A percentile compares a stretch with the other conserved stretches of the same genome.
These are phyloP conservation scores for Drosophila funebris DNA, from an alignment of 1,140 invertebrate genomes.

Conservation along the genomic window DNA sequence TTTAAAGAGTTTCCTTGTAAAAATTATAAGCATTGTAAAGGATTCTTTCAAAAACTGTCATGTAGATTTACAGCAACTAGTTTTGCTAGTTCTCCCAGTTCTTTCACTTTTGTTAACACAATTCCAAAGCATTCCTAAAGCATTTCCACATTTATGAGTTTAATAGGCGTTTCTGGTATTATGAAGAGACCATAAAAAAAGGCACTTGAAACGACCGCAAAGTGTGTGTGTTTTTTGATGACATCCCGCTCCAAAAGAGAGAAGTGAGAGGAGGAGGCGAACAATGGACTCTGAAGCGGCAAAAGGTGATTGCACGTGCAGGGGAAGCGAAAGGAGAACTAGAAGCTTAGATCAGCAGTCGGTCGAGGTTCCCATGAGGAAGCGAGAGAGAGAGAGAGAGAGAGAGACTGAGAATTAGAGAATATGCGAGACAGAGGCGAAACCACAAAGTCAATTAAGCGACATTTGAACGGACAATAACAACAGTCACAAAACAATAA, in stretches of 20 bases:
- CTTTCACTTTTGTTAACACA: background rate
- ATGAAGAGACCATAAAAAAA: constrained; percentile 38
- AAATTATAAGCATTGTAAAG: background rate
- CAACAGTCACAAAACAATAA: constrained; percentile 78
- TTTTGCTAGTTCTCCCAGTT: background rate
- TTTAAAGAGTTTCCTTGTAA: background rate
- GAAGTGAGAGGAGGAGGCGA: constrained; percentile 4
- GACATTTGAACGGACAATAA: constrained; percentile 73
- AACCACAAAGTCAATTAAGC: constrained; percentile 71
- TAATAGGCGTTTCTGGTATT: background rate
- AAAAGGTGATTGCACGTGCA: constrained; percentile 1
- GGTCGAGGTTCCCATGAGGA: constrained; percentile 1
- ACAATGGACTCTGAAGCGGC: background rate
- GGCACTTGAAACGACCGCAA: constrained; percentile 33
- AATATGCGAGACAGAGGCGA: constrained; percentile 25
- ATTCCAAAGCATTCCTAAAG: constrained; percentile 2
- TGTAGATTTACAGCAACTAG: no score
- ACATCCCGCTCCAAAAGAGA: background rate
- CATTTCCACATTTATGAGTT: constrained; percentile 10
- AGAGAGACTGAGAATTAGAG: background rate
- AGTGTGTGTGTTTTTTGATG: constrained; percentile 26
- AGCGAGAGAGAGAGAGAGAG: background rate
- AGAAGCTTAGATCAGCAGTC: constrained; percentile 25
- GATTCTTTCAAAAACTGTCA: no score
- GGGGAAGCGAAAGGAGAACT: no score